These are phyloP conservation scores for Tigriopus japonicus DNA, from an alignment of 1,140 invertebrate species.

Conservation along the genomic window DNA sequence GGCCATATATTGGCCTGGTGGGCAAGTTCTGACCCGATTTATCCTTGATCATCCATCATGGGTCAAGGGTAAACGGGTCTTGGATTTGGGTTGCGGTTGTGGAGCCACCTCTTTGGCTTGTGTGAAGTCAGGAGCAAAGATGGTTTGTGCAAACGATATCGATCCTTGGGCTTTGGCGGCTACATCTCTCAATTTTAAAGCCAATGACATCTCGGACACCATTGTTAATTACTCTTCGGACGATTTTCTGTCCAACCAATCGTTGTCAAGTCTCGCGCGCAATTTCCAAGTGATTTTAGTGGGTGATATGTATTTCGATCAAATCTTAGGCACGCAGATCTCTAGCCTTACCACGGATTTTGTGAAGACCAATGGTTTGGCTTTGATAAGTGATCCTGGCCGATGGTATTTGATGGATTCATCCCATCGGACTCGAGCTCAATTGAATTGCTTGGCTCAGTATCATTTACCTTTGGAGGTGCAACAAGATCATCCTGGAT, in stretches of 20 bases:
- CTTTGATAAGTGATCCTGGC: conserved; percentile 1
- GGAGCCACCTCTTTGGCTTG: not conserved
- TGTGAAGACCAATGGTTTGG: not conserved
- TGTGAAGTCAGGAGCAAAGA: not conserved
- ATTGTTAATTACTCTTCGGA: not conserved
- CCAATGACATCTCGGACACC: not conserved
- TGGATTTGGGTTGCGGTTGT: conserved; percentile 11
- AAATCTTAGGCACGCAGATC: not conserved
- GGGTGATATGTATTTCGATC: conserved; percentile 9
- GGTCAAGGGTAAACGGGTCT: not conserved
- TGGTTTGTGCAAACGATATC: not conserved
- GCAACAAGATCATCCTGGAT: not conserved
- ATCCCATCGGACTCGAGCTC: not conserved
- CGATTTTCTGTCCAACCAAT: not conserved
- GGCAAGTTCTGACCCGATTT: not conserved
- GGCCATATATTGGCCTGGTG: conserved; percentile 9
- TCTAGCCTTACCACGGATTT: not conserved
- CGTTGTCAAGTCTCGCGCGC: not conserved
- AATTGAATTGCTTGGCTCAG: not conserved
- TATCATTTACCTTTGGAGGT: not conserved
- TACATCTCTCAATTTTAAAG: not conserved
- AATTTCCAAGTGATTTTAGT: not conserved
- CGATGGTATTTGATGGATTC: conserved; percentile 1
- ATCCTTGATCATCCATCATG: not conserved
- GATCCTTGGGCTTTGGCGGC: not conserved